Evolutionary conservation across 2,888 invertebrate species (phyloP), one percentile per base, ranked within the genome.

Genomic region (Zele albiditarsus): DNA sequence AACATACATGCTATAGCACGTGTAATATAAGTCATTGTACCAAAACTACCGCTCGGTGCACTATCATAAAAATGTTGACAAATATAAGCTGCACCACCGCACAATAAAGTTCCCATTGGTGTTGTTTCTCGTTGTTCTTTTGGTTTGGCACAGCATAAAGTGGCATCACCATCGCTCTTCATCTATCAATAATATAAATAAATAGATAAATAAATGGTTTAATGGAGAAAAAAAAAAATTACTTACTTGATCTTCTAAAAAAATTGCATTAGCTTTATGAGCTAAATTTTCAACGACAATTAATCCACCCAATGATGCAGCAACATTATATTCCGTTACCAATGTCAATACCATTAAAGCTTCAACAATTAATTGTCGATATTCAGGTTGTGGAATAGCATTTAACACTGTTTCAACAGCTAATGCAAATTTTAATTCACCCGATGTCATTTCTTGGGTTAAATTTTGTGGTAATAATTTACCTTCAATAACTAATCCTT

Each of bases 371-470:
- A 99, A 90, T 88, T 99, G 98, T 27, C 99, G 92, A 90, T 99
- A 99, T 89, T 99, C 99, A 0, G 99, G 99, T 89, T 99, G 98
- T 0, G 98, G 98, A 84, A 99, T 98, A 69, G 96, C 95, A 89
- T 99, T 99, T 69, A 99, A 91, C 2, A 98, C 98, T 1, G 97
- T 96, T 90, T 99, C 99, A 0, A 99, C 98, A 73, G 97, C 97
- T 20, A 99, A 91, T 0, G 99, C 99, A 90, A 99, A 99, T 90
- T 99, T 99, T 83, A 99, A 90, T 90, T 99, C 99, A 58, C 98
- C 98, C 0, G 98, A 94, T 0, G 99, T 99, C 99, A 99, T 99
- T 93, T 99, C 99, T 91, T 97, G 97, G 0, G 98, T 99, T 70
- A 99, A 91, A 89, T 95, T 96, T 85, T 97, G 97, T 72, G 96